Percentiles rank a stretch among this genome's conserved stretches.
Evolutionary conservation across 2,797 vertebrate species (phyloP).

Genomic region (Myripristis jacobus): DNA sequence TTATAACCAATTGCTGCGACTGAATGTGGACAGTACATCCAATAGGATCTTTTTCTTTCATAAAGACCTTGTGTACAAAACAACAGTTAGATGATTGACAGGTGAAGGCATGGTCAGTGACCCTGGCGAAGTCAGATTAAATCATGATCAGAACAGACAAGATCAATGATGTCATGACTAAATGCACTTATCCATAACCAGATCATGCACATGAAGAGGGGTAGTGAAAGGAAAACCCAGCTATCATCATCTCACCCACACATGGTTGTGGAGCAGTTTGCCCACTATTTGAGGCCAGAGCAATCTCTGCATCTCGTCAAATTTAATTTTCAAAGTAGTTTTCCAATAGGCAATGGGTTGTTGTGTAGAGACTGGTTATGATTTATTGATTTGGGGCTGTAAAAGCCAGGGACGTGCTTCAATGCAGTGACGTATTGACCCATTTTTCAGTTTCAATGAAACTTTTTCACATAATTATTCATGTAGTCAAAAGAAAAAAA

Average conservation of each 20-base stretch:
- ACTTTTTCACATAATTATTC: not conserved
- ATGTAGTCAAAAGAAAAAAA: too few relatives aligned
- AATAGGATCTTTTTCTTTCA: not conserved
- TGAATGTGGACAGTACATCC: not conserved
- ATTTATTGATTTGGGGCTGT: too few relatives aligned
- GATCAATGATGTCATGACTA: slow-evolving; percentile 3
- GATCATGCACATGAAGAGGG: not conserved
- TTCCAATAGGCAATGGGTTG: not conserved
- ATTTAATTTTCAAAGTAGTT: too few relatives aligned
- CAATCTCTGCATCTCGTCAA: not conserved
- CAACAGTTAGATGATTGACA: slow-evolving; percentile 44
- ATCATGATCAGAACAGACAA: slow-evolving; percentile 51
- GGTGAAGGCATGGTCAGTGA: slow-evolving; percentile 54
- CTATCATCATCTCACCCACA: too few relatives aligned
- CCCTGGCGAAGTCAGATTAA: slow-evolving; percentile 45
- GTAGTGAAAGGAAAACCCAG: too few relatives aligned
- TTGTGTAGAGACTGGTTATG: not conserved
- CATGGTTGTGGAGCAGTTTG: too few relatives aligned
- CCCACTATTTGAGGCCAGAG: not conserved
- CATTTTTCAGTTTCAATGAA: not conserved
- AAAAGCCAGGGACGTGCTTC: not conserved
- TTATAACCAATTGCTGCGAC: not conserved
- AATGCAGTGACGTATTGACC: not conserved
- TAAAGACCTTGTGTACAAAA: not conserved
- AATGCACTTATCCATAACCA: not conserved